A percentile compares a stretch with the other conserved stretches of the same genome.
phyloP scores from a whole-genome alignment of 2,888 invertebrate species.

The Trissolcus brochymenae region DNA sequence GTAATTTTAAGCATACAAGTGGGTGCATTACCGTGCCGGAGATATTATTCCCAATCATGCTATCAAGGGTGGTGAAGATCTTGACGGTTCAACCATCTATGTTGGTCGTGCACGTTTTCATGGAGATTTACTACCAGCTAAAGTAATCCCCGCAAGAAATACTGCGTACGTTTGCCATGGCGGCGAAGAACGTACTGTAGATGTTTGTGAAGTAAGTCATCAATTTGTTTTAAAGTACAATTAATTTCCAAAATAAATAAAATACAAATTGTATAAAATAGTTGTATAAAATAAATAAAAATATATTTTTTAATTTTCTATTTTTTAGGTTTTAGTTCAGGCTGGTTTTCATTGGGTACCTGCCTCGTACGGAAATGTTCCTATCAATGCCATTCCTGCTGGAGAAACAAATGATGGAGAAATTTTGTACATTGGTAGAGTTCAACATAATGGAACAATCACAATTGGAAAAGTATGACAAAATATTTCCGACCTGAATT shows the following conservation, averaged over 20 bases:
- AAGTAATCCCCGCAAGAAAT: constrained; percentile 78
- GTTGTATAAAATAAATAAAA: too few relatives aligned
- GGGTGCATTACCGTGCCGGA: neutral
- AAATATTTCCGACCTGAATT: too few relatives aligned
- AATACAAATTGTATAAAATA: too few relatives aligned
- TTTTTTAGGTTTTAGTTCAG: constrained; percentile 19
- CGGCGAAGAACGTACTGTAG: constrained; percentile 80
- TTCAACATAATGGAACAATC: neutral
- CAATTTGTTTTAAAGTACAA: neutral
- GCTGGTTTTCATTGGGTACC: neutral
- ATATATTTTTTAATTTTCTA: neutral
- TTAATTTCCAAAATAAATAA: neutral
- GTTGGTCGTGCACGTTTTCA: constrained; percentile 82
- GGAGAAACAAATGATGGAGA: constrained; percentile 7
- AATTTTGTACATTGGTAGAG: constrained; percentile 15
- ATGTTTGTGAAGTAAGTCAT: constrained; percentile 69
- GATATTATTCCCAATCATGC: constrained; percentile 77
- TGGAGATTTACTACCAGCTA: constrained; percentile 83
- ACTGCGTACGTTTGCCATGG: constrained; percentile 81
- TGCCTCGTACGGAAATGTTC: neutral
- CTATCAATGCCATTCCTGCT: constrained; percentile 1
- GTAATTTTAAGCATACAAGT: neutral
- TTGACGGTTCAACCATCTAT: constrained; percentile 84
- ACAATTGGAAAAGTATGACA: constrained; percentile 17
- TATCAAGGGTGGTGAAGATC: constrained; percentile 82